Conservation (phyloP, 1,140 invertebrate genomes). For the Gerris buenoi region DNA sequence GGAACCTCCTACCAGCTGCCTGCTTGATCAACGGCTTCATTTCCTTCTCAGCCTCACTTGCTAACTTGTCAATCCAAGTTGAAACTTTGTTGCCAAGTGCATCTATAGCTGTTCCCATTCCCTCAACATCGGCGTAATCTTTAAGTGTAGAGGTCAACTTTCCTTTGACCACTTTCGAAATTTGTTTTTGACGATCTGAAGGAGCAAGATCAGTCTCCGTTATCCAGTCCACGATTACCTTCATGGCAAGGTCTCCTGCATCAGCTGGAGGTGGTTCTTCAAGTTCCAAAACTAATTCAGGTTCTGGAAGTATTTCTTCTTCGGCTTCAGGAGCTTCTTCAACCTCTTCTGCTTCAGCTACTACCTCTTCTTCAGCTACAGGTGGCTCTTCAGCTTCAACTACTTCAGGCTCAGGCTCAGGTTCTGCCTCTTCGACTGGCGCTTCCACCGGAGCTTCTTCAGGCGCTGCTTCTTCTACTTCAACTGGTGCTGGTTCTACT, state of each 20-base stretch:
- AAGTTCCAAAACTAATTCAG: neutral
- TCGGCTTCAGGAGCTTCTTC: neutral
- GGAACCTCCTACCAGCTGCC: neutral
- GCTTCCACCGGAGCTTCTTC: neutral
- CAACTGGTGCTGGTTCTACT: neutral
- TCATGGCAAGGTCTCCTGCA: neutral
- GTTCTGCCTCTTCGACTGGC: conserved; percentile 38
- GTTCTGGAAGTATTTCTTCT: neutral
- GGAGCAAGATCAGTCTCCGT: neutral
- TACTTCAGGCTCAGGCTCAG: conserved; percentile 67
- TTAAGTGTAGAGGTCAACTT: neutral
- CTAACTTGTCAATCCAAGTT: neutral
- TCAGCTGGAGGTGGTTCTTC: neutral
- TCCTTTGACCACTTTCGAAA: neutral
- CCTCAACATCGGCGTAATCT: neutral
- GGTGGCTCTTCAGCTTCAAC: conserved; percentile 46
- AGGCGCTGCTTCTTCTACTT: neutral
- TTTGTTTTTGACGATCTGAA: neutral
- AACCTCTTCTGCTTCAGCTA: conserved; percentile 22
- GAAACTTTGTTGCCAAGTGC: neutral
- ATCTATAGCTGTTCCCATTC: neutral
- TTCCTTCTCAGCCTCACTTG: neutral
- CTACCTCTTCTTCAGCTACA: conserved; percentile 47
- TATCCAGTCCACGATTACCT: neutral
- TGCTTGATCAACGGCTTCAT: neutral